These are phyloP conservation scores for Campylomormyrus numenius DNA, from an alignment of 2,113 vertebrate species.

Conservation along the genomic window DNA sequence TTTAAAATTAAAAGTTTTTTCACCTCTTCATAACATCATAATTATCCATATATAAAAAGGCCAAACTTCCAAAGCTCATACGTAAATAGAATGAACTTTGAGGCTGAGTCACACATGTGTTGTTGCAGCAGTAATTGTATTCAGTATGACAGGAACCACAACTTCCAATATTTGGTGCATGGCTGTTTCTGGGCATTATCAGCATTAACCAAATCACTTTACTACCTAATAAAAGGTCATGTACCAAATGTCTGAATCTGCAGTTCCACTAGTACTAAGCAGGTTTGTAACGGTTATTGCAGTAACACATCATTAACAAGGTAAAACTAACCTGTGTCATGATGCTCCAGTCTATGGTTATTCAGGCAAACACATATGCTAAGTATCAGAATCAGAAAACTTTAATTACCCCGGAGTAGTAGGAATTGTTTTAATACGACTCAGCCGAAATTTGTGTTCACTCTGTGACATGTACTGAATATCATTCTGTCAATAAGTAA, in stretches of 20 bases:
- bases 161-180: neutral
- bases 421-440: neutral
- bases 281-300: neutral
- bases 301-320: neutral
- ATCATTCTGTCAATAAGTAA: slow-evolving; percentile 27
- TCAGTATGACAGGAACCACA: neutral
- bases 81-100: slow-evolving; percentile 4
- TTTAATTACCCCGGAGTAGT: neutral
- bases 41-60: slow-evolving; percentile 50
- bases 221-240: neutral
- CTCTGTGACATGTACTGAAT: slow-evolving; percentile 34
- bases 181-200: neutral
- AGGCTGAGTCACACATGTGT: neutral
- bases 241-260: neutral
- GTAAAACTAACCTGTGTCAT: neutral
- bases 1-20: neutral
- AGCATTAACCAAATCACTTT: neutral
- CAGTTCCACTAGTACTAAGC: neutral
- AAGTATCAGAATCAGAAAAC: neutral
- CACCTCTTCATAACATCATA: slow-evolving; percentile 30
- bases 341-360: neutral
- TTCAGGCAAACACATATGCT: neutral
- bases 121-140: neutral
- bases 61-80: slow-evolving; percentile 60
- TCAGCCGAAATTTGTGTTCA: neutral